Base-by-base conservation (phyloP, 92 coral and sea anemone species). In the Scolanthus callimorphus region DNA sequence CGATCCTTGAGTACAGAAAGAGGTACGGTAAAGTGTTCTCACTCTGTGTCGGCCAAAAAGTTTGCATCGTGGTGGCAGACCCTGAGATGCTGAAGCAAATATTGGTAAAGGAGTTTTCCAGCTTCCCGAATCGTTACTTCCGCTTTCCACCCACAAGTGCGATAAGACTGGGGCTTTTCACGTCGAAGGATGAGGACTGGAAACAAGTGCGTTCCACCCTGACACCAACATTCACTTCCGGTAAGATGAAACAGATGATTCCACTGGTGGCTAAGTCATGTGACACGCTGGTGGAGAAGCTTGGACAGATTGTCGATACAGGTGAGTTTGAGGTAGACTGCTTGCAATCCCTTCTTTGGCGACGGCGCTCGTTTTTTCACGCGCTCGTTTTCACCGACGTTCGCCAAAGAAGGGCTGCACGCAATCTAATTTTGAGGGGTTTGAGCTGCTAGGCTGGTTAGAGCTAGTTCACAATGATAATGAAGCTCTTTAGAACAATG, bases 91-190 rank as follows among this genome's bases (percentile, higher is more conserved):
- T 85, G 48, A 69, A 70, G 23, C 73, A 79, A 28, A 68, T 85
- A 28, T 48, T 79, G 51, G 91, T 85, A n/a, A 85, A 79, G 55
- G 91, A 85, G 27, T 85, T 85, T 30, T 25, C 81, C 17, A 72
- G 50, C 59, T 85, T 85, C 57, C 73, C 65, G 27, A 85, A 85
- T 43, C 91, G 91, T 3, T 53, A 55, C 29, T 25, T 44, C 13
- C 10, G 20, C 29, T 31, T 20, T 2, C 51, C 31, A 3, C 60
- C 73, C 0, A 39, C 24, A 2, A 51, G 46, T 8, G 57, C 71
- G 9, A 57, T 81, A 0, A 17, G 49, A 21, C 61, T 48, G 26
- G 71, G 71, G 6, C 41, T 81, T 15, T 28, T 63, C 17, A 27
- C 71, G 12, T 53, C 65, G 17, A 75, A 49, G 34, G 69, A 75